These are phyloP conservation scores for Trididemnum clinides DNA, from an alignment of 23 tunicate species.

Conservation along the genomic window DNA sequence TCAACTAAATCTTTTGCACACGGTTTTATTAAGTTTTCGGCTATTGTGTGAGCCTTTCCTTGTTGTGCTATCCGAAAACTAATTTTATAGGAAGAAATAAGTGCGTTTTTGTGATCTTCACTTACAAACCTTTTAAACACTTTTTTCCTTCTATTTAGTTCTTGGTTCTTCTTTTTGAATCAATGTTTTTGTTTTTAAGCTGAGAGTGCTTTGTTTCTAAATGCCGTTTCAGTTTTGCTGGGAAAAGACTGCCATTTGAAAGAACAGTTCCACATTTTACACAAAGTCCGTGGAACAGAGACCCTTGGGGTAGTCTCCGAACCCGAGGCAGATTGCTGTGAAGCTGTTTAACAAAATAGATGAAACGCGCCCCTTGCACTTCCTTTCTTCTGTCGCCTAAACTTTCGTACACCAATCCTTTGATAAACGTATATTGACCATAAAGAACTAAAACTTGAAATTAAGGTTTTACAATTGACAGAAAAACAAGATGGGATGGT, in stretches of 20 bases:
- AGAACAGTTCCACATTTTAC: conserved; percentile 30
- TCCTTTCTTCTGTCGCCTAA: too few species aligned
- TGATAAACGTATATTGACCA: too few species aligned
- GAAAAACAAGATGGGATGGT: too few species aligned
- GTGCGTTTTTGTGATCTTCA: conserved; percentile 27
- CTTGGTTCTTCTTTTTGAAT: conserved; percentile 32
- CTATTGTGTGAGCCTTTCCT: conserved; percentile 24
- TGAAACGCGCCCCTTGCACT: too few species aligned
- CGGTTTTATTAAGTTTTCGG: conserved; percentile 22
- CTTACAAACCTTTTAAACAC: conserved; percentile 18
- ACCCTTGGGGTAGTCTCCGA: too few species aligned
- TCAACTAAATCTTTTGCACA: conserved; percentile 18
- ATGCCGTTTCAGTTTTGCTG: conserved; percentile 25
- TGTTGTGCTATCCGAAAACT: conserved; percentile 2
- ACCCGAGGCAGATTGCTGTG: too few species aligned
- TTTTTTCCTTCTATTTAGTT: conserved; percentile 26
- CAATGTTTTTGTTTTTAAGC: conserved; percentile 20
- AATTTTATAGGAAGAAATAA: conserved; percentile 11
- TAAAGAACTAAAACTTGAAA: too few species aligned
- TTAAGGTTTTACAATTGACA: too few species aligned
- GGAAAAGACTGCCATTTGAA: conserved; percentile 24
- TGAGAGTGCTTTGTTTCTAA: conserved; percentile 27
- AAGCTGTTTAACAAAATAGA: too few species aligned
- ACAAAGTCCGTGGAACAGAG: too few species aligned
- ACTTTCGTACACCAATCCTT: too few species aligned